phyloP scores from a whole-genome alignment of 92 coral and sea anemone species.

The Zoanthus sociatus region DNA sequence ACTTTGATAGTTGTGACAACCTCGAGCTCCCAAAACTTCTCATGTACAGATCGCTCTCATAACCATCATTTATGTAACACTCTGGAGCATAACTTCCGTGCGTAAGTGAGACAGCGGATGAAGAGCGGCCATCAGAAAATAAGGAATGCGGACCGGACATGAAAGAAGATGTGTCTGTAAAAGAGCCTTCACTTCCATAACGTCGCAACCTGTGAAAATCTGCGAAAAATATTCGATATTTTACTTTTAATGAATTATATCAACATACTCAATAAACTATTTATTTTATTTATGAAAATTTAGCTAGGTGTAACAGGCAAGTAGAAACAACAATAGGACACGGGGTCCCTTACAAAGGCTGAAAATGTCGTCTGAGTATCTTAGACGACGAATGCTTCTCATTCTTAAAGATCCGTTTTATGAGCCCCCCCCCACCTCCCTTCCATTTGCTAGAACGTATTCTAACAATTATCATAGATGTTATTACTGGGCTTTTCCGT shows the following conservation, averaged over 20 bases:
- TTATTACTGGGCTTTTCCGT: no score
- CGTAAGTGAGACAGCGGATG: slow-evolving; percentile 84
- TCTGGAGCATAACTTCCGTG: slow-evolving; percentile 98
- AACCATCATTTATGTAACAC: slow-evolving; percentile 90
- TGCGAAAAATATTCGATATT: not conserved
- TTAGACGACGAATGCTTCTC: no score
- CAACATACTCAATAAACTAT: no score
- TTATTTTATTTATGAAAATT: no score
- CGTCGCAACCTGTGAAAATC: slow-evolving; percentile 67
- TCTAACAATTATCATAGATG: no score
- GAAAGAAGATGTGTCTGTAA: slow-evolving; percentile 77
- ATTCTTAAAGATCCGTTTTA: no score
- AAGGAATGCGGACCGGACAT: slow-evolving; percentile 90
- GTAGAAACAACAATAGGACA: no score
- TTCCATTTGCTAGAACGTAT: no score
- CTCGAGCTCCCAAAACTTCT: slow-evolving; percentile 84
- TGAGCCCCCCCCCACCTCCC: no score
- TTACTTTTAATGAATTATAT: not conserved
- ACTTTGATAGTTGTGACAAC: slow-evolving; percentile 57
- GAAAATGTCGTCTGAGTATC: no score
- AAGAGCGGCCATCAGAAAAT: slow-evolving; percentile 91
- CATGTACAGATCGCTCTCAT: slow-evolving; percentile 80
- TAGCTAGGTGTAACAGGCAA: no score
- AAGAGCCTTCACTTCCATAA: slow-evolving; percentile 79
- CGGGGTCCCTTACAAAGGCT: no score